Evolutionary conservation across 2,888 invertebrate genomes (phyloP), one percentile per base, ranked within the genome.

Genomic region (Leptothorax acervorum): DNA sequence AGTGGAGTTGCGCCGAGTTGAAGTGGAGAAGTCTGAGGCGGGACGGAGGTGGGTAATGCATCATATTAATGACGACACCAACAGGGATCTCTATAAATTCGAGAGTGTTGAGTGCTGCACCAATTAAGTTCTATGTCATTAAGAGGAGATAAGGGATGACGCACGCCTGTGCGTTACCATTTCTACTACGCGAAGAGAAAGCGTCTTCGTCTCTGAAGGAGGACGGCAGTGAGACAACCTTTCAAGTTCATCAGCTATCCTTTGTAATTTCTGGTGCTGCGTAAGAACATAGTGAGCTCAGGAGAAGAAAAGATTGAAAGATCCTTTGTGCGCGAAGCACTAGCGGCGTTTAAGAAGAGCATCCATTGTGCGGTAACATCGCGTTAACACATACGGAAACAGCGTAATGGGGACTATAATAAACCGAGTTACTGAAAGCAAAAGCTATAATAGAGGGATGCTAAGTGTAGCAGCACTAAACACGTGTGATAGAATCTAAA

Each of bases 61-160:
- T 92, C 91, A 89, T 90, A 91, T 91, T 91, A 91, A 91, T 91
- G 90, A 91, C 87, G 91, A 87, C 79, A 85, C 85, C 87, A 84
- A 83, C 84, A 76, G 75, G 87, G 82, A 85, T 86, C 86, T 63
- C 81, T 89, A 89, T 90, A 90, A 87, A 89, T 90, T 90, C 91
- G 81, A 89, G 88, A 88, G 89, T 87, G 90, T 90, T 84, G 90
- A 91, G 91, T 89, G 87, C 85, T 68, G 87, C 87, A 82, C 88
- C 87, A 90, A 92, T 91, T 91, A 91, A 89, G 86, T 90, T 84
- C 89, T 85, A 85, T 88, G 88, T 91, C 90, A 91, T 90, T 90
- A 90, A 86, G 85, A 86, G 74, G 83, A 87, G 85, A 89, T 85
- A 85, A 74, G 84, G 53, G 62, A 74, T 71, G 83, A 71, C 70